These are phyloP conservation scores for Scarus forsteni DNA, from an alignment of 2,797 vertebrate genomes.

Conservation along the genomic window DNA sequence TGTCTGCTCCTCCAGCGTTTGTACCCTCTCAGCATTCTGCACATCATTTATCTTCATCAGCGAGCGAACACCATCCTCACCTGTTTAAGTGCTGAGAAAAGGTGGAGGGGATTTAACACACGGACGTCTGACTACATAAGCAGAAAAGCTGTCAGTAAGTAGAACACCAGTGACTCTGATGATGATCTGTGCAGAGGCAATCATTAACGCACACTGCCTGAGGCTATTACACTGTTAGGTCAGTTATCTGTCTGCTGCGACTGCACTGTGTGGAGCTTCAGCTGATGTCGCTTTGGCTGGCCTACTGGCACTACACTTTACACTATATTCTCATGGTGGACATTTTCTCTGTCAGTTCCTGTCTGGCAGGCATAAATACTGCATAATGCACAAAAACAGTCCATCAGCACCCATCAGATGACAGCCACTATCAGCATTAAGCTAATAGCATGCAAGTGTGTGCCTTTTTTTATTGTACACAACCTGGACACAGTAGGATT, in stretches of 20 bases:
- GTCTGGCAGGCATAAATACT: too few species aligned
- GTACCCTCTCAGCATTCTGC: constrained; percentile 38
- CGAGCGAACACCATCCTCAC: constrained; percentile 35
- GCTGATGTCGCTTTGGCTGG: constrained; percentile 34
- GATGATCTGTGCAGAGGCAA: constrained; percentile 56
- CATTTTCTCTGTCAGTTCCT: not conserved
- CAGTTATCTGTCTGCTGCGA: constrained; percentile 34
- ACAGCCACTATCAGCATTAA: too few species aligned
- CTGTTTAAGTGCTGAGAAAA: constrained; percentile 15
- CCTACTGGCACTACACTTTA: constrained; percentile 1
- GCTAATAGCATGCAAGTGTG: too few species aligned
- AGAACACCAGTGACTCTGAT: constrained; percentile 35
- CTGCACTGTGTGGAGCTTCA: constrained; percentile 21
- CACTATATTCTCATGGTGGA: not conserved
- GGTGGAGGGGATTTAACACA: constrained; percentile 1
- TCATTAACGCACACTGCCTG: constrained; percentile 59
- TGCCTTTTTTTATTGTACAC: too few species aligned
- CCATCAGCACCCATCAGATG: too few species aligned
- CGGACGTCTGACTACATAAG: constrained; percentile 44
- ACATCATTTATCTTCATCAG: constrained; percentile 62
- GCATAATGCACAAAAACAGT: too few species aligned
- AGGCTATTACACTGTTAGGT: constrained; percentile 35
- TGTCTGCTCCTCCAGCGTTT: constrained; percentile 22
- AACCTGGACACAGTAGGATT: too few species aligned
- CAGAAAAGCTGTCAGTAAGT: constrained; percentile 40